Evolutionary conservation across 2,797 vertebrate genomes (phyloP).

Genomic region (Cirrhinus mrigala): DNA sequence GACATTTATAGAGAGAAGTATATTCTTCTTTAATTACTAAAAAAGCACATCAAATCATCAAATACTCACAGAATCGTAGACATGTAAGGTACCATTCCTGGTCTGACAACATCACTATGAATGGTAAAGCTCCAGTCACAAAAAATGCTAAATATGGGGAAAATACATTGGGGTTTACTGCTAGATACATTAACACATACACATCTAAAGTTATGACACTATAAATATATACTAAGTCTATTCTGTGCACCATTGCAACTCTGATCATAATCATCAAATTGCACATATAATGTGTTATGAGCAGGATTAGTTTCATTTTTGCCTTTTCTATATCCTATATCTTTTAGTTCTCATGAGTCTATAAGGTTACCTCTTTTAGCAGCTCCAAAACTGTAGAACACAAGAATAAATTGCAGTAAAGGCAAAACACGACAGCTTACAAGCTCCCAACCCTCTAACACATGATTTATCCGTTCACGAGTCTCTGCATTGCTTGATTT

Average conservation of each 20-base stretch:
- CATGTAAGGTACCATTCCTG: neutral
- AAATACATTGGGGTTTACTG: neutral
- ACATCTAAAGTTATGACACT: neutral
- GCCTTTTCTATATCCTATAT: too few species aligned
- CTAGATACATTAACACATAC: neutral
- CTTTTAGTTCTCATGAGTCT: neutral
- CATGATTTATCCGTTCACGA: neutral
- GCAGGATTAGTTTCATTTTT: too few species aligned
- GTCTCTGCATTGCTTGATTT: neutral
- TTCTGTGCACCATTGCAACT: too few species aligned
- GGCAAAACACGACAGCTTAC: neutral
- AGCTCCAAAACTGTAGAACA: neutral
- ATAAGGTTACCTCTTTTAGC: neutral
- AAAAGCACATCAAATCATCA: neutral
- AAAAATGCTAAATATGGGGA: neutral
- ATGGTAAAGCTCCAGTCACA: neutral
- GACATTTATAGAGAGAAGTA: too few species aligned
- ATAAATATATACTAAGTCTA: too few species aligned
- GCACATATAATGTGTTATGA: too few species aligned
- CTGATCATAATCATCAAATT: too few species aligned
- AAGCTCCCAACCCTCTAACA: neutral
- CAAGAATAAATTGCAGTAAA: neutral
- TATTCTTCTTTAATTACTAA: too few species aligned
- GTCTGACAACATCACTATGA: neutral
- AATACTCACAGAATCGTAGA: neutral